Evolutionary conservation across 2,113 vertebrate genomes (phyloP).

Genomic region (Hypocryptadius cinnamomeus): DNA sequence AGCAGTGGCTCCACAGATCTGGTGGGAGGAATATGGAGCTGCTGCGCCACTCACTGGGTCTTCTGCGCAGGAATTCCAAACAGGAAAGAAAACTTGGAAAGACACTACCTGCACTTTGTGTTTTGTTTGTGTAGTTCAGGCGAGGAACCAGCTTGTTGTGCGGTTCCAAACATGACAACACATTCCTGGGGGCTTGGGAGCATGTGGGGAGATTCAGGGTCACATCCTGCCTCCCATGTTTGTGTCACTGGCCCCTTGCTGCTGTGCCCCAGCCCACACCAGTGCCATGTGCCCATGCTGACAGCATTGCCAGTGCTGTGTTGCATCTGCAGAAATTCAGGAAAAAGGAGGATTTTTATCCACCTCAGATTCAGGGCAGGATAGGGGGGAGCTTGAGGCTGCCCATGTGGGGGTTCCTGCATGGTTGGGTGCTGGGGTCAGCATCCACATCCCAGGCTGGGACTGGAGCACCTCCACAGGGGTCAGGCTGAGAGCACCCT

Average conservation of each 20-base stretch:
- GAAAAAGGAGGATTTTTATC: not conserved
- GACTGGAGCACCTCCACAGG: not conserved
- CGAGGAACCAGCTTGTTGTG: rapidly evolving
- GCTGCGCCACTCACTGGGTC: not conserved
- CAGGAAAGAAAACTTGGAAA: not conserved
- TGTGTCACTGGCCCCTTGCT: not conserved
- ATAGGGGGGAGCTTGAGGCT: not conserved
- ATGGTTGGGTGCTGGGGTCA: not conserved
- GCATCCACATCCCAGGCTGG: not conserved
- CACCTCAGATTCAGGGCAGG: rapidly evolving
- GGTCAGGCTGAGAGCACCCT: not conserved
- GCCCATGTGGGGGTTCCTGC: rapidly evolving
- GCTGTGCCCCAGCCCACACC: not conserved
- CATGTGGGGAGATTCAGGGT: rapidly evolving
- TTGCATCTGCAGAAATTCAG: not conserved
- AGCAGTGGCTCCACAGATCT: not conserved
- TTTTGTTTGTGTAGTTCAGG: not conserved
- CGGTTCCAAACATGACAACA: rapidly evolving
- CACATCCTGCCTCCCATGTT: not conserved
- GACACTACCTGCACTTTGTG: not conserved
- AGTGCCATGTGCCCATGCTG: rapidly evolving
- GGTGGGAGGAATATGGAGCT: not conserved
- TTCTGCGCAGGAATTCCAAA: not conserved
- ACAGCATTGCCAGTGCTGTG: not conserved
- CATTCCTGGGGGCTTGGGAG: rapidly evolving